These are phyloP conservation scores for Hirtodrosophila trivittata DNA, from an alignment of 2,888 invertebrate genomes.

Conservation along the genomic window DNA sequence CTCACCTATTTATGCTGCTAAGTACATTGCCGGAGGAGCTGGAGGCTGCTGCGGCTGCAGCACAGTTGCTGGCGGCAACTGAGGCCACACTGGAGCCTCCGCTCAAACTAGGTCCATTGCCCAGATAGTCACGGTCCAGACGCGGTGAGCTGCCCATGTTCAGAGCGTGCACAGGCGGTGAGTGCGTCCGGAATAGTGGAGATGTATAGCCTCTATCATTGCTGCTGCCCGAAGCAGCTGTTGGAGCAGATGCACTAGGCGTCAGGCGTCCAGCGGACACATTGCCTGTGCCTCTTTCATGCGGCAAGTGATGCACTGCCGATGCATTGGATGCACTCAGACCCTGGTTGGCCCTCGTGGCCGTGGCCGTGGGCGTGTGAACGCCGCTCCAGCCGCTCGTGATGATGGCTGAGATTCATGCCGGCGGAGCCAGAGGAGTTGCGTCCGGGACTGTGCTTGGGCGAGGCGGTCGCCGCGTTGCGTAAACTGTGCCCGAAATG, in stretches of 20 bases:
- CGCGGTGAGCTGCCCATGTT: constrained; percentile 75
- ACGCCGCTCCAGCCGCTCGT: constrained; percentile 62
- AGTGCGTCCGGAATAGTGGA: constrained; percentile 71
- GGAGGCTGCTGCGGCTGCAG: constrained; percentile 50
- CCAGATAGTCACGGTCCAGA: constrained; percentile 78
- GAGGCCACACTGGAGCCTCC: constrained; percentile 31
- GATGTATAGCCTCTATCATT: constrained; percentile 81
- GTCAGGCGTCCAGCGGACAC: constrained; percentile 43
- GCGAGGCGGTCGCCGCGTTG: constrained; percentile 45
- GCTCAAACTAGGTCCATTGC: constrained; percentile 72
- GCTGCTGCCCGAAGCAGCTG: constrained; percentile 18
- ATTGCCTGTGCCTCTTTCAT: constrained; percentile 35
- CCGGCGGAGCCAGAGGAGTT: constrained; percentile 46
- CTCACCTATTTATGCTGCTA: constrained; percentile 88
- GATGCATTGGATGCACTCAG: constrained; percentile 26
- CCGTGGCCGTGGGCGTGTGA: constrained; percentile 74
- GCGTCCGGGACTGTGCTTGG: constrained; percentile 74
- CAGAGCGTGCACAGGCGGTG: constrained; percentile 62
- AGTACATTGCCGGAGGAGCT: constrained; percentile 84
- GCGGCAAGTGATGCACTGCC: constrained; percentile 42
- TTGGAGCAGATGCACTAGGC: constrained; percentile 54
- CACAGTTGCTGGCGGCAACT: constrained; percentile 50
- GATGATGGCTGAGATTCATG: constrained; percentile 75
- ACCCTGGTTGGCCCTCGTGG: constrained; percentile 46
- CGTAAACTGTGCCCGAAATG: constrained; percentile 65